phyloP scores from a whole-genome alignment of 2,113 vertebrate genomes.

The Beaufortia kweichowensis region DNA sequence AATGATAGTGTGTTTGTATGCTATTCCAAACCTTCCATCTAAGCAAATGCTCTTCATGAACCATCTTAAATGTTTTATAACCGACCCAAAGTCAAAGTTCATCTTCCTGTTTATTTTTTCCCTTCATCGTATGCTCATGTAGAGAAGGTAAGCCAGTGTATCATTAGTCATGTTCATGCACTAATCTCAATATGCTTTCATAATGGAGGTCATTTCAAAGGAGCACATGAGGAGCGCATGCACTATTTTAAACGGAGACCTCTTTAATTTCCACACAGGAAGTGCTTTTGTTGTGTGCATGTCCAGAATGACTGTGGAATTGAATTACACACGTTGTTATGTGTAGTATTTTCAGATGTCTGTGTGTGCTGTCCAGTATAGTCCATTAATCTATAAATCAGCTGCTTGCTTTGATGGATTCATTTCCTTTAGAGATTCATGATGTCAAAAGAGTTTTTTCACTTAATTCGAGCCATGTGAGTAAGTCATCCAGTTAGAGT shows the following conservation, averaged over 20 bases:
- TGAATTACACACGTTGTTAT: background rate
- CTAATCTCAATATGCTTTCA: constrained; percentile 1
- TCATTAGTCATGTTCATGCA: background rate
- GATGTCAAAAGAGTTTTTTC: background rate
- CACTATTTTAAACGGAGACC: background rate
- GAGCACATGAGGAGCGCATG: background rate
- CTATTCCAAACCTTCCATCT: background rate
- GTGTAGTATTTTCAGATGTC: background rate
- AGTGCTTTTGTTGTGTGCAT: background rate
- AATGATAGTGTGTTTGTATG: background rate
- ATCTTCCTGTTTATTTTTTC: constrained; percentile 6
- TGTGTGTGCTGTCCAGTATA: background rate
- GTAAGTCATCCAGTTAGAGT: too few relatives aligned
- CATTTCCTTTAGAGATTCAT: background rate
- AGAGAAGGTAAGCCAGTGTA: constrained; percentile 64
- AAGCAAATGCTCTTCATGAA: background rate
- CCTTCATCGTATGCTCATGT: constrained; percentile 41
- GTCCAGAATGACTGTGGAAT: background rate
- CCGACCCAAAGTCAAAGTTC: background rate
- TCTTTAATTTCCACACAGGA: background rate
- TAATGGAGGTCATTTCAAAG: too few relatives aligned
- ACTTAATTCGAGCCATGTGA: background rate
- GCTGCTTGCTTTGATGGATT: background rate
- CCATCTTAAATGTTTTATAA: background rate
- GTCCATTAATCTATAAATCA: background rate